A percentile compares a stretch with the other conserved stretches of the same genome.
Conservation (phyloP, 2,888 invertebrate genomes). For the Yponomeuta evonymella region DNA sequence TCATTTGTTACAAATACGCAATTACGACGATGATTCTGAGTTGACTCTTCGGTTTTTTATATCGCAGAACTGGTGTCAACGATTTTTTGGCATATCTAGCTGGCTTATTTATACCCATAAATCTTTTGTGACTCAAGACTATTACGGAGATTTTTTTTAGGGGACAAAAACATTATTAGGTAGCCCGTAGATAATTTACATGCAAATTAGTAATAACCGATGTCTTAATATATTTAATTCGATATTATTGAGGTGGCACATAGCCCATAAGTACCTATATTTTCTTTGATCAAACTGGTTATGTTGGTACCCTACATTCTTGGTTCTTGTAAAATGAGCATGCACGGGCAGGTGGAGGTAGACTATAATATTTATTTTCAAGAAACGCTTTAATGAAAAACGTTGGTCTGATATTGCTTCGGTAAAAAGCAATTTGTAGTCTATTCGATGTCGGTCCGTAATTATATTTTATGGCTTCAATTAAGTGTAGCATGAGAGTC, state of each 20-base stretch:
- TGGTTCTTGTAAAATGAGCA: constrained; percentile 2
- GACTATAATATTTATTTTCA: constrained; percentile 13
- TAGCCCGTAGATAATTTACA: constrained; percentile 10
- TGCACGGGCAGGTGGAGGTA: constrained; percentile 8
- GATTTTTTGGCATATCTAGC: background rate
- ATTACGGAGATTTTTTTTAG: background rate
- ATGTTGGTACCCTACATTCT: background rate
- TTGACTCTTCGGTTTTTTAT: too few species aligned
- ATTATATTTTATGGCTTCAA: constrained; percentile 14
- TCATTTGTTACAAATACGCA: too few species aligned
- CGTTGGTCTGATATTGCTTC: background rate
- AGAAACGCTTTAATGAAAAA: constrained; percentile 12
- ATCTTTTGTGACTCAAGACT: background rate
- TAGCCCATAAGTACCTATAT: background rate
- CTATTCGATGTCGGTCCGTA: constrained; percentile 18
- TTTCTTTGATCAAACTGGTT: background rate
- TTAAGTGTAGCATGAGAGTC: background rate
- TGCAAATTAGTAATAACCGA: constrained; percentile 10
- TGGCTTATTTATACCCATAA: background rate
- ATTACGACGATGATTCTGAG: too few species aligned
- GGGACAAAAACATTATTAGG: constrained; percentile 8
- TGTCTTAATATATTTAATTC: constrained; percentile 6
- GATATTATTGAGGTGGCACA: background rate
- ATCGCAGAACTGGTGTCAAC: background rate
- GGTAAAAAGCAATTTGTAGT: constrained; percentile 17